These are phyloP conservation scores for Napeogenes sylphis DNA, from an alignment of 2,888 invertebrate genomes.

Conservation along the genomic window DNA sequence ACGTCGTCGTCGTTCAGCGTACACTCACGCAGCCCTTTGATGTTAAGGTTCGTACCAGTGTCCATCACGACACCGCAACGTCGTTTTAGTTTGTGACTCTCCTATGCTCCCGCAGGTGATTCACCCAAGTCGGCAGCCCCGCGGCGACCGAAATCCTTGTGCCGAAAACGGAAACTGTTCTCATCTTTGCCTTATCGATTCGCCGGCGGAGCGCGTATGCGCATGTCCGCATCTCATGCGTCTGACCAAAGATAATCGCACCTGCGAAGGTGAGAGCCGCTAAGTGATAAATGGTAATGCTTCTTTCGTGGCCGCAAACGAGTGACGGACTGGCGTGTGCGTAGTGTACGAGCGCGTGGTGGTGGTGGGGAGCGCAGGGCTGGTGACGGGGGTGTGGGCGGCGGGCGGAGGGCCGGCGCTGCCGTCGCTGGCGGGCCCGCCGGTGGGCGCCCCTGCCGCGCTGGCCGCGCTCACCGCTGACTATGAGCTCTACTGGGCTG, in stretches of 20 bases:
- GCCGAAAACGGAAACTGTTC: constrained; percentile 86
- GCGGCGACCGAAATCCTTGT: constrained; percentile 79
- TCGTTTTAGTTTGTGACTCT: no score
- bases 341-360: constrained; percentile 87
- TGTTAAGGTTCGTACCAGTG: constrained; percentile 79
- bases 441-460: constrained; percentile 83
- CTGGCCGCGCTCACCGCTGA: constrained; percentile 83
- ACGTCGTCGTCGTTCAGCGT: constrained; percentile 87
- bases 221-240: constrained; percentile 94
- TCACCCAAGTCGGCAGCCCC: constrained; percentile 65
- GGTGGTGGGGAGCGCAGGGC: constrained; percentile 84
- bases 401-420: constrained; percentile 85
- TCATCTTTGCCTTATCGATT: constrained; percentile 86
- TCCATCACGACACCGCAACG: no score
- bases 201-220: constrained; percentile 81
- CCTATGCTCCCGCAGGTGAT: constrained; percentile 46
- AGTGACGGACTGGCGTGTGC: neutral
- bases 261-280: constrained; percentile 76
- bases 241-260: constrained; percentile 80
- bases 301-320: no score
- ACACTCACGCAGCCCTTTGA: constrained; percentile 94
- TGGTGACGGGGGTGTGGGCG: constrained; percentile 89
- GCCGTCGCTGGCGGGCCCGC: constrained; percentile 86
- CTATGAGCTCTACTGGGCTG: constrained; percentile 87
- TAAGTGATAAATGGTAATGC: no score